Conservation (phyloP, 2,888 invertebrate genomes). For the Caenorhabditis sp. region DNA sequence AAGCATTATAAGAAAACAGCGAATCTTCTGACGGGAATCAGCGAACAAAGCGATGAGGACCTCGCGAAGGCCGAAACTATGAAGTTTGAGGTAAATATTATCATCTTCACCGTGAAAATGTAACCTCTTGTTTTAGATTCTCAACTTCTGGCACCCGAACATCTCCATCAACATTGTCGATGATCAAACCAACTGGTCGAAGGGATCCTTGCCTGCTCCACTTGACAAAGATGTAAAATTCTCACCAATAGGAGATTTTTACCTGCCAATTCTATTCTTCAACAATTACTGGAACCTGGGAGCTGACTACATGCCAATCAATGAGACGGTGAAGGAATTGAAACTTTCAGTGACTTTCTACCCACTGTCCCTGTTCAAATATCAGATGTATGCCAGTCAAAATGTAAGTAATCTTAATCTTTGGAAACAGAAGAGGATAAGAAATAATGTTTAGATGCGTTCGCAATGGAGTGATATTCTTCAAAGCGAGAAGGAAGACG, state of each 20-base stretch:
- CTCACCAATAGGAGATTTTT: conserved; percentile 90
- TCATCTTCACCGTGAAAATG: neutral
- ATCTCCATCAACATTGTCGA: conserved; percentile 95
- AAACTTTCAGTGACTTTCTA: conserved; percentile 86
- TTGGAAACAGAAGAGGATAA: too few relatives aligned
- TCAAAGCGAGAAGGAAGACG: conserved; percentile 85
- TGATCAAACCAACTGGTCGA: conserved; percentile 96
- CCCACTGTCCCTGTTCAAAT: conserved; percentile 96
- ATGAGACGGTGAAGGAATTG: conserved; percentile 88
- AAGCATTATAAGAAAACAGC: conserved; percentile 91
- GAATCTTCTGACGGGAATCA: conserved; percentile 93
- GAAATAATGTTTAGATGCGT: conserved; percentile 72
- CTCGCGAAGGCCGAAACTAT: conserved; percentile 85
- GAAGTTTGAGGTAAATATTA: conserved; percentile 62
- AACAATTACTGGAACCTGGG: conserved; percentile 99
- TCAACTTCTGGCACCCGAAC: conserved; percentile 99
- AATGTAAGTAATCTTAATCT: conserved; percentile 87
- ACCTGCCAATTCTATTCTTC: conserved; percentile 94
- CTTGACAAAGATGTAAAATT: conserved; percentile 76
- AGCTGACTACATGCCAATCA: conserved; percentile 90
- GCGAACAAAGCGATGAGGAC: conserved; percentile 81
- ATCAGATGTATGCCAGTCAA: conserved; percentile 98
- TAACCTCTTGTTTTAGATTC: conserved; percentile 86
- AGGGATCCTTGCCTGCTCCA: conserved; percentile 86
- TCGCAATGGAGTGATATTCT: conserved; percentile 80